Base-by-base conservation (phyloP, 2,888 invertebrate species). In the Lasius fuliginosus region DNA sequence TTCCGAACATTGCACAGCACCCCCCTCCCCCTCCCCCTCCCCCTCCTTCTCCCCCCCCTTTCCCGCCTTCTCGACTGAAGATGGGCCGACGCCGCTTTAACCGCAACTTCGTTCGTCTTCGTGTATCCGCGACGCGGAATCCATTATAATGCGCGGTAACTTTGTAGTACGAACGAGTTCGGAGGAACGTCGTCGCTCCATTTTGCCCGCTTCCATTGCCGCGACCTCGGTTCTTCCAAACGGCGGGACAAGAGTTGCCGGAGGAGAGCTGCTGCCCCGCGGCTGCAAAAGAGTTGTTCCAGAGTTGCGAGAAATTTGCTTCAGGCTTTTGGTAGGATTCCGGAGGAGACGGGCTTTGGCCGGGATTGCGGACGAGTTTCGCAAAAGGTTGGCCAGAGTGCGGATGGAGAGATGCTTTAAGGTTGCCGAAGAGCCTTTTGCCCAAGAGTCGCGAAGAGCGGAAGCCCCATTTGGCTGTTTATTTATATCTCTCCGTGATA, bases 91-190 rank as follows among this genome's bases (percentile, higher is more conserved):
- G 79, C 73, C 60, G 74, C 79, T 81, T 82, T 83, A 86, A 86
- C 86, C 85, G 86, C 86, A 90, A 90, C 87, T 91, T 90, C 85
- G 87, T 88, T 87, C 86, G 83, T 60, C 73, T 85, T 81, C 69
- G 76, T 75, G 75, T 84, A 87, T 71, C 69, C 65, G 73, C 81
- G 64, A 73, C 86, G 74, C 65, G 68, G 81, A 81, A 85, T 86
- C 85, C 88, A 87, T 90, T 90, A 90, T 87, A 88, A 88, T 87
- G 85, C 71, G 75, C 84, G 58, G 85, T 65, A 86, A 91, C 82
- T 91, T 88, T 36, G 64, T 46, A 36, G 71, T 69, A 27, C 74
- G 58, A 82, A 90, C 84, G 84, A 81, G 77, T 90, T 85, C 62
- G 65, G 23, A 23, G 58, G 77, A 87, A 85, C 84, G 84, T 81